These are phyloP conservation scores for Phyllopteryx taeniolatus DNA, from an alignment of 2,113 vertebrate genomes.

Conservation along the genomic window DNA sequence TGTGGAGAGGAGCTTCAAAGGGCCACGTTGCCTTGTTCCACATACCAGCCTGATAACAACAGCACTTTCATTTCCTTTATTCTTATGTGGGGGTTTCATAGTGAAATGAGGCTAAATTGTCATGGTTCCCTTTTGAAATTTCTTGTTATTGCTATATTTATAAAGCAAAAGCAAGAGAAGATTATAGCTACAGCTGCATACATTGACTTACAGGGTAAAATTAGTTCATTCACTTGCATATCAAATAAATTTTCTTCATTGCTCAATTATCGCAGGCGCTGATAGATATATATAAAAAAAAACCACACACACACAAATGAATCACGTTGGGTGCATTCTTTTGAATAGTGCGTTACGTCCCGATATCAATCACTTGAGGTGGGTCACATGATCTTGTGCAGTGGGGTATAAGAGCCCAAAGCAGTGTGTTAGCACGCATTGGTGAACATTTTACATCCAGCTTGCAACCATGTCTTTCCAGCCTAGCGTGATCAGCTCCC, in stretches of 20 bases:
- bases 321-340: slow-evolving; percentile 16
- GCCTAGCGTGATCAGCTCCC: slow-evolving; percentile 61
- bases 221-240: too few relatives aligned
- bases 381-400: slow-evolving; percentile 16
- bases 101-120: not conserved
- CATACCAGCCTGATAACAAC: not conserved
- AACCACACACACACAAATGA: not conserved
- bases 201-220: too few relatives aligned
- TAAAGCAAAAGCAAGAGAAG: not conserved
- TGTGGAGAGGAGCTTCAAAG: not conserved
- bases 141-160: not conserved
- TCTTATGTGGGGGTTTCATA: not conserved
- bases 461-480: slow-evolving; percentile 68
- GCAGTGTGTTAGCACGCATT: not conserved
- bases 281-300: slow-evolving; percentile 37
- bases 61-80: not conserved
- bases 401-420: slow-evolving; percentile 45
- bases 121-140: not conserved
- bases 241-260: too few relatives aligned
- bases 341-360: slow-evolving; percentile 45
- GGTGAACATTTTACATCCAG: not conserved
- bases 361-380: slow-evolving; percentile 61
- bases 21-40: not conserved
- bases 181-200: too few relatives aligned
- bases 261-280: not conserved